These are phyloP conservation scores for Rhodeus uyekii DNA, from an alignment of 2,797 vertebrate genomes.

Conservation along the genomic window DNA sequence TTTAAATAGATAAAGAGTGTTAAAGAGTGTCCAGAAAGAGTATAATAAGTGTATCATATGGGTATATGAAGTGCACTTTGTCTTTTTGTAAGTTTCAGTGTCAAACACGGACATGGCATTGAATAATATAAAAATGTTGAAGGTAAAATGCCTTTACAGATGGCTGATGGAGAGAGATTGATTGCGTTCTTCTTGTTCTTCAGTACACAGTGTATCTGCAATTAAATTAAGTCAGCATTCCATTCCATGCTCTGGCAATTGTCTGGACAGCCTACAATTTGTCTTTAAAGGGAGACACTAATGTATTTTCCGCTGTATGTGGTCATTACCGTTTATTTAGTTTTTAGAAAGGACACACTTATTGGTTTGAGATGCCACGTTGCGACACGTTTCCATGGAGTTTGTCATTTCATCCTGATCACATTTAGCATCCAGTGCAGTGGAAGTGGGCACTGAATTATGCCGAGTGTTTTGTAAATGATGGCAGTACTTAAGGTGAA, in stretches of 20 bases:
- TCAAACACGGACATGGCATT: too few species aligned
- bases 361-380: conserved; percentile 3
- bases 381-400: conserved; percentile 25
- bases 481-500: neutral
- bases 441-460: conserved; percentile 1
- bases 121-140: neutral
- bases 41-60: too few species aligned
- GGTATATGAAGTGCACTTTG: too few species aligned
- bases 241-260: conserved; percentile 2
- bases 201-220: neutral
- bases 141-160: conserved; percentile 10
- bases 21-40: neutral
- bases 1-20: neutral
- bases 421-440: conserved; percentile 8
- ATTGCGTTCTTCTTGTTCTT: neutral
- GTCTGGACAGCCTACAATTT: conserved; percentile 22
- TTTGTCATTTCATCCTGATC: conserved; percentile 27
- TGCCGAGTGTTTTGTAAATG: conserved; percentile 3
- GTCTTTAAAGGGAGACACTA: conserved; percentile 8
- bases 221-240: conserved; percentile 18
- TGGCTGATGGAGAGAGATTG: neutral
- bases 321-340: conserved; percentile 23
- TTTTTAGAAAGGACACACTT: conserved; percentile 4
- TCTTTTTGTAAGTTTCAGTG: neutral
- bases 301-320: conserved; percentile 9